phyloP scores from a whole-genome alignment of 2,888 invertebrate species.

The Thecophora atra region DNA sequence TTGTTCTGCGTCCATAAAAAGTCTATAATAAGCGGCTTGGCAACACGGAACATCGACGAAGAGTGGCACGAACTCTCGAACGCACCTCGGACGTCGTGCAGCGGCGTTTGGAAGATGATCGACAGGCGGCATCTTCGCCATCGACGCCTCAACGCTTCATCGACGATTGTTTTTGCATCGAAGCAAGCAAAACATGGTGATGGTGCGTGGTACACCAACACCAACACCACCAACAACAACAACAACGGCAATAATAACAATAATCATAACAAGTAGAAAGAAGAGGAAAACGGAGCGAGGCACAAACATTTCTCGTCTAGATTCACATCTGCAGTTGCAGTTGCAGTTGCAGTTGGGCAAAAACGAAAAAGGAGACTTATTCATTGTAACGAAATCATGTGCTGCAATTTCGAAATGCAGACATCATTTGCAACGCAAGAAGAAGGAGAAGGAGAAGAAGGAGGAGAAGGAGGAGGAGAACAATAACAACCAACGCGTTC shows the following conservation, averaged over 20 bases:
- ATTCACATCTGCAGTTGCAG: neutral
- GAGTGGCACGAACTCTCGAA: neutral
- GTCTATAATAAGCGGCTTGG: neutral
- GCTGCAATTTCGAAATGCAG: slow-evolving; percentile 10
- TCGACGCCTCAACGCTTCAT: slow-evolving; percentile 43
- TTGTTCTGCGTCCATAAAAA: too few species aligned
- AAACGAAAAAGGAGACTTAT: neutral
- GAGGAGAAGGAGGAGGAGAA: neutral
- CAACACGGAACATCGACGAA: neutral
- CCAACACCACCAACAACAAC: slow-evolving; percentile 25
- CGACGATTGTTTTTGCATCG: slow-evolving; percentile 40
- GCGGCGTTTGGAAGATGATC: slow-evolving; percentile 35
- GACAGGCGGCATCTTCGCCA: slow-evolving; percentile 41
- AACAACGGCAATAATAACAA: slow-evolving; percentile 30
- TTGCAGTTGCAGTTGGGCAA: neutral
- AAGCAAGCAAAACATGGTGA: slow-evolving; percentile 30
- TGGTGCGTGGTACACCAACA: slow-evolving; percentile 21
- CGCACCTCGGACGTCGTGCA: slow-evolving; percentile 2
- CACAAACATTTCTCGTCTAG: neutral
- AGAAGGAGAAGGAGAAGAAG: neutral
- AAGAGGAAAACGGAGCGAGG: slow-evolving; percentile 15
- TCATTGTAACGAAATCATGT: slow-evolving; percentile 2
- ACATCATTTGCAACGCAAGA: slow-evolving; percentile 9
- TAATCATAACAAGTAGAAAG: neutral
- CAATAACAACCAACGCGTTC: slow-evolving; percentile 30